Conservation (phyloP, 2,888 invertebrate species). For the Schrankia costaestrigalis region DNA sequence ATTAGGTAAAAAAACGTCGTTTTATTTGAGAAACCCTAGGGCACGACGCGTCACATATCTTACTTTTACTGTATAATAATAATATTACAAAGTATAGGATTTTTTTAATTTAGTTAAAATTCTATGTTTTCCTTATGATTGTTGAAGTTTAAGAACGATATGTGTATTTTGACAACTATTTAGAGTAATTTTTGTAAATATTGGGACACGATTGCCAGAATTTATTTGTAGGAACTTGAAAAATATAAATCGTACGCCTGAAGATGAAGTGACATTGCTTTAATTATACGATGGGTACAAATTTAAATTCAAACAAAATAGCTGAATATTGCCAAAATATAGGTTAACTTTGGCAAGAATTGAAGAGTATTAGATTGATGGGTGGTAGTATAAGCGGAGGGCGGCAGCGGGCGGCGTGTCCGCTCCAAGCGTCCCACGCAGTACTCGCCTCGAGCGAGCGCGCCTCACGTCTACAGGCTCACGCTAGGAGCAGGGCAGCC, state of each 20-base stretch:
- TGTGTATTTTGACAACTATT: conserved; percentile 48
- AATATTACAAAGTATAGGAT: conserved; percentile 40
- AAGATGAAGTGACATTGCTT: conserved; percentile 24
- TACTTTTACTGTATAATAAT: conserved; percentile 46
- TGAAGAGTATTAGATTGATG: conserved; percentile 20
- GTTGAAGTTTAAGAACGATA: conserved; percentile 55
- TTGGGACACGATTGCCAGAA: conserved; percentile 60
- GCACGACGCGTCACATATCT: conserved; percentile 35
- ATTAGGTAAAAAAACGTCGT: conserved; percentile 39
- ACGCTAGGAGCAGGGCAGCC: conserved; percentile 1
- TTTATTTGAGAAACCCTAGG: conserved; percentile 28
- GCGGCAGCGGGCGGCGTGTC: conserved; percentile 10
- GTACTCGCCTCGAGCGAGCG: neutral
- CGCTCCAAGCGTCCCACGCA: conserved; percentile 1
- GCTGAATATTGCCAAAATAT: conserved; percentile 35
- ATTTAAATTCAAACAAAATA: conserved; percentile 28
- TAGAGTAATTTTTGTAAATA: conserved; percentile 45
- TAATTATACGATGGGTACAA: conserved; percentile 36
- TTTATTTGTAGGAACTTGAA: conserved; percentile 40
- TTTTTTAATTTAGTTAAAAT: conserved; percentile 53
- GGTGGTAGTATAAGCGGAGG: conserved; percentile 18
- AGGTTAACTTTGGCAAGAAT: conserved; percentile 30
- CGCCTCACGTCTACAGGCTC: neutral
- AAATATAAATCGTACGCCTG: conserved; percentile 27
- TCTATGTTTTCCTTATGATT: conserved; percentile 50